A percentile compares a stretch with the other conserved stretches of the same genome.
phyloP scores from a whole-genome alignment of 2,797 vertebrate genomes.

The Myripristis jacobus region DNA sequence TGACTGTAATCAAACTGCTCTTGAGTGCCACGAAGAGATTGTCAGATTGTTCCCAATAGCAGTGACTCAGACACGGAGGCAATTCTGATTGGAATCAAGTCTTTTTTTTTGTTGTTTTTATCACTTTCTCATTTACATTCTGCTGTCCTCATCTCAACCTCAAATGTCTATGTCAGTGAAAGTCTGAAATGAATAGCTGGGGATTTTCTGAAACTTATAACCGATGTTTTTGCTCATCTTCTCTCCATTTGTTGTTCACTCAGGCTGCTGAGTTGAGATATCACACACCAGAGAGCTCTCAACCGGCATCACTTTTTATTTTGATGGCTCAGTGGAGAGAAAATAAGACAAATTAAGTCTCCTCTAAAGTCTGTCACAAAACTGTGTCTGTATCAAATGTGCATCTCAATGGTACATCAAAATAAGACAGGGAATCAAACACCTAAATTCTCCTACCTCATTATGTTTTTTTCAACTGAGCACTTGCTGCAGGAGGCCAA shows the following conservation, averaged over 20 bases:
- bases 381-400: too few relatives aligned
- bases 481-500: not conserved
- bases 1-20: conserved; percentile 31
- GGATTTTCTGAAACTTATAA: conserved; percentile 75
- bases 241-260: conserved; percentile 29
- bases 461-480: not conserved
- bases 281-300: too few relatives aligned
- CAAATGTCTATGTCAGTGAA: conserved; percentile 66
- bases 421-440: too few relatives aligned
- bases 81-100: conserved; percentile 71
- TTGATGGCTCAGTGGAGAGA: too few relatives aligned
- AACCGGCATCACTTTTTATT: too few relatives aligned
- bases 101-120: conserved; percentile 62
- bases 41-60: conserved; percentile 66
- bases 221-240: conserved; percentile 64
- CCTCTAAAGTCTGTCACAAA: not conserved
- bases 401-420: too few relatives aligned
- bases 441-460: too few relatives aligned
- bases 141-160: conserved; percentile 63
- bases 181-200: conserved; percentile 82
- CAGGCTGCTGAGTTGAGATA: too few relatives aligned
- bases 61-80: conserved; percentile 76
- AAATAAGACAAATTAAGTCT: conserved; percentile 17
- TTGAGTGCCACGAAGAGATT: conserved; percentile 8
- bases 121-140: conserved; percentile 69